Base-by-base conservation (phyloP, 2,888 invertebrate genomes). In the Pseudanteris insignis region DNA sequence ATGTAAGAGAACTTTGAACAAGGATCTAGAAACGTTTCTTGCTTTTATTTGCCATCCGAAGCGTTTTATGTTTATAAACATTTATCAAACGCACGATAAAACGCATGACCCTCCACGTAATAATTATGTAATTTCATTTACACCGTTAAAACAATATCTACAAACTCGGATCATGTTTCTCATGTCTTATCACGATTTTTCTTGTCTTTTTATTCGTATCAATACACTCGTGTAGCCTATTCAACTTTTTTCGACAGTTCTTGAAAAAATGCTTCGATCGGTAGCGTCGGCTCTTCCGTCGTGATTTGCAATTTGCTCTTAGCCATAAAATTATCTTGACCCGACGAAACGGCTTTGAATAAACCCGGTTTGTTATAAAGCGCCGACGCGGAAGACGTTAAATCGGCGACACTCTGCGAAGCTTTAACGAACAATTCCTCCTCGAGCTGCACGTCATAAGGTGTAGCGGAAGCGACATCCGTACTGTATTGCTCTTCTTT, bases 251-350 rank as follows among this genome's bases (percentile, higher is more conserved):
- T 86, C 67, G 87, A 85, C 36, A 89, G 76, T 73, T 89, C 88
- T 10, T 90, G 88, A 74, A 91, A 91, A 79, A 91, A 90, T 0
- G 90, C 89, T 79, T 91, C 90, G 62, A 91, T 89, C 0, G 91
- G 91, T 38, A 91, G 81, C 43, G 90, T 89, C 0, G 91, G 90
- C 73, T 91, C 90, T 65, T 91, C 90, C 0, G 90, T 89, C 1
- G 88, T 86, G 78, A 91, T 86, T 12, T 89, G 89, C 67, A 90
- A 88, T 70, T 89, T 87, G 69, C 84, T 86, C 2, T 88, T 86
- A 70, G 88, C 86, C 67, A 86, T 81, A 64, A 89, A 83, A 66
- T 86, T 87, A 10, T 77, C 74, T 44, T 82, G 83, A 1, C 82
- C 82, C 0, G 84, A 82, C 1, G 87, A 84, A 0, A 89, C 85